Conservation (phyloP, 1,140 invertebrate genomes). For the Diabrotica undecimpunctata region DNA sequence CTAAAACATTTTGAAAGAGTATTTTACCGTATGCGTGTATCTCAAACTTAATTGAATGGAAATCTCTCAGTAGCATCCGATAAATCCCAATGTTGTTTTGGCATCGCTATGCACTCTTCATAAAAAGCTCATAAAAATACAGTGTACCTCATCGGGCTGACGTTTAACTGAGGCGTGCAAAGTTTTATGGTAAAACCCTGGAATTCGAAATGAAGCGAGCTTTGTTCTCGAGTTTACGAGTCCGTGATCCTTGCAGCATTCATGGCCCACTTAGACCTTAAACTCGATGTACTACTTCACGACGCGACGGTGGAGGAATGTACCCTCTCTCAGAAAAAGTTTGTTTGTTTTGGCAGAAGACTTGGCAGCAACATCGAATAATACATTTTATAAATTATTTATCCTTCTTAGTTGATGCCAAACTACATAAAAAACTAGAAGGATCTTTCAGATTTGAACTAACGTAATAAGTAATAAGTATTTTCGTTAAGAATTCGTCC, state of each 20-base stretch:
- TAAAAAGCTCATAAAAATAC: constrained; percentile 5
- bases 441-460: no score
- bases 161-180: constrained; percentile 9
- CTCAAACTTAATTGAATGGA: neutral
- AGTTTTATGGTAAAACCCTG: constrained; percentile 17
- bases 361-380: neutral
- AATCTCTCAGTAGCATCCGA: neutral
- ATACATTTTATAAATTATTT: no score
- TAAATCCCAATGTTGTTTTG: neutral
- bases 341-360: neutral
- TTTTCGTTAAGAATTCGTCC: no score
- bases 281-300: constrained; percentile 7
- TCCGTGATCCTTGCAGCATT: constrained; percentile 13
- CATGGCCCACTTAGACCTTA: constrained; percentile 13
- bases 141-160: constrained; percentile 6
- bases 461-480: no score
- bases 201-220: constrained; percentile 18
- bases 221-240: constrained; percentile 19
- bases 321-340: neutral
- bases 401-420: no score
- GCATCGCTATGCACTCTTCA: neutral
- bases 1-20: neutral
- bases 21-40: neutral
- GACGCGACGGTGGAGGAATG: neutral
- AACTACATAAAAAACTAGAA: no score